Conservation (phyloP, 2,888 invertebrate species). For the Polydrusus pterygomalis region DNA sequence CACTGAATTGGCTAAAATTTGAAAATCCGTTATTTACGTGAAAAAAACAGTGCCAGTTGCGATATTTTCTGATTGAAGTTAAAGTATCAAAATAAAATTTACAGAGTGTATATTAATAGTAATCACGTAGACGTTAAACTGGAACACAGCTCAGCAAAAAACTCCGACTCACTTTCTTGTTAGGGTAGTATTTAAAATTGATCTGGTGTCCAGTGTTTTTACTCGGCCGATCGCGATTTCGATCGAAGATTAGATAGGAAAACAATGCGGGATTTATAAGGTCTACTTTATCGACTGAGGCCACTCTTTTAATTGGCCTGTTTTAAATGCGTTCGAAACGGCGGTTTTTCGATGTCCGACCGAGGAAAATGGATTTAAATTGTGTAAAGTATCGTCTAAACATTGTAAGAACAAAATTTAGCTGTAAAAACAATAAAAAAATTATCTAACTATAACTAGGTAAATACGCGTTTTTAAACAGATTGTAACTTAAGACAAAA, state of each 20-base stretch:
- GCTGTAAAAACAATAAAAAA: no score
- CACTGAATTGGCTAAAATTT: no score
- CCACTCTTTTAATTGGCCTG: slow-evolving; percentile 67
- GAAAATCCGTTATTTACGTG: no score
- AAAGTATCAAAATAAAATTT: no score
- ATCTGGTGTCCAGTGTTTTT: slow-evolving; percentile 68
- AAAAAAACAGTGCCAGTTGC: no score
- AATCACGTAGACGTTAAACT: slow-evolving; percentile 14
- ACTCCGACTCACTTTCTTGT: slow-evolving; percentile 46
- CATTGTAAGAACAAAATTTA: no score
- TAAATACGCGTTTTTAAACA: no score
- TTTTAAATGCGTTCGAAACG: slow-evolving; percentile 47
- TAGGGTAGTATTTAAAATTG: slow-evolving; percentile 63
- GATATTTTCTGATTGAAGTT: no score
- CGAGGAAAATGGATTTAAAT: slow-evolving; percentile 6
- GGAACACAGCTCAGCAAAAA: slow-evolving; percentile 23
- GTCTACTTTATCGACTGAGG: slow-evolving; percentile 68
- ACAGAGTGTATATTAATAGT: no score
- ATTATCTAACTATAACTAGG: no score
- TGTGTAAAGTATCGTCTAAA: not conserved
- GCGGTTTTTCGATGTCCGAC: slow-evolving; percentile 9
- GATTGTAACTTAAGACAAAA: no score
- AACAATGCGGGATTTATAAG: slow-evolving; percentile 72
- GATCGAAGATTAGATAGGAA: slow-evolving; percentile 70
- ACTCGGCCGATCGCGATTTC: slow-evolving; percentile 68